phyloP scores from a whole-genome alignment of 2,797 vertebrate species.

The Cuculus canorus region DNA sequence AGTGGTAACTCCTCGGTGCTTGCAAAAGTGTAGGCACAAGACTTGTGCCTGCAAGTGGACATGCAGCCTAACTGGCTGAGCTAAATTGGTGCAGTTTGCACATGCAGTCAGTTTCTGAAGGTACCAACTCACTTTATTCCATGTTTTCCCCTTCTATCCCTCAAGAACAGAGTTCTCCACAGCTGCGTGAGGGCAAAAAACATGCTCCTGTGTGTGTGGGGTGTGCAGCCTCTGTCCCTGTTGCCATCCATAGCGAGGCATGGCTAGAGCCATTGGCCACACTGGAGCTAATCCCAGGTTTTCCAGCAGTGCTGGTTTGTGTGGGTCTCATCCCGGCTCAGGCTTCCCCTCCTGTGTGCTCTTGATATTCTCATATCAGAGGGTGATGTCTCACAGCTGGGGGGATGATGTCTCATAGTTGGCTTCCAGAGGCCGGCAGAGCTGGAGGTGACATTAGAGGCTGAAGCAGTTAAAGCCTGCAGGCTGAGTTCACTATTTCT shows the following conservation, averaged over 20 bases:
- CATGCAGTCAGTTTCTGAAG: accelerated
- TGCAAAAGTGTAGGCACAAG: not conserved
- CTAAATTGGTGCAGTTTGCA: not conserved
- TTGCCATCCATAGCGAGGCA: not conserved
- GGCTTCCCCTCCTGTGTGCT: not conserved
- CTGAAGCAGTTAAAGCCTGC: accelerated
- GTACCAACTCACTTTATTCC: accelerated
- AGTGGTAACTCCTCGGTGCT: not conserved
- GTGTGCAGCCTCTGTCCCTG: not conserved
- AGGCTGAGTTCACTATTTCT: not conserved
- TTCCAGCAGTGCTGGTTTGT: not conserved
- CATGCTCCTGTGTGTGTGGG: not conserved
- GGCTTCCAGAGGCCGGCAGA: not conserved
- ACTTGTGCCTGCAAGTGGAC: not conserved
- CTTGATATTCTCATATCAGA: not conserved
- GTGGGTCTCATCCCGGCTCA: not conserved
- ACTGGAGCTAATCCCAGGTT: accelerated
- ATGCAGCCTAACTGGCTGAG: not conserved
- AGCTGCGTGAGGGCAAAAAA: not conserved
- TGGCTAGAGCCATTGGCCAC: not conserved
- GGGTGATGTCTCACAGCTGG: not conserved
- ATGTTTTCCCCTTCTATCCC: not conserved
- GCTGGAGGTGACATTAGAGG: not conserved
- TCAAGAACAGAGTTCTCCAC: accelerated
- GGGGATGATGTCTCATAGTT: not conserved